Evolutionary conservation across 1,140 invertebrate species (phyloP).

Genomic region (Aethina tumida): DNA sequence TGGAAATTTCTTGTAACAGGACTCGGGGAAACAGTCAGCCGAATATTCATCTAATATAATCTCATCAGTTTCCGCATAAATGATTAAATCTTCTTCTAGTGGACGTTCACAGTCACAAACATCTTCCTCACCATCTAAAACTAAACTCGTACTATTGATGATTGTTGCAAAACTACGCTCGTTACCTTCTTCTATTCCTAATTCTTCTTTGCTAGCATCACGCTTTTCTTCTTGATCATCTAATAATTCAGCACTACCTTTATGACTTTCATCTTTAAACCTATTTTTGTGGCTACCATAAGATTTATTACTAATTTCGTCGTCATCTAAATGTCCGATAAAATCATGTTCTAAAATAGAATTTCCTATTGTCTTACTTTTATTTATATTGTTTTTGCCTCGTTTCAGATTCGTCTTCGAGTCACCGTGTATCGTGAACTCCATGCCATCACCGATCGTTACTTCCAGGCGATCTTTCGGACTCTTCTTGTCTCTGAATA

Average conservation of each 20-base stretch:
- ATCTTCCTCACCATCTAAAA: slow-evolving; percentile 42
- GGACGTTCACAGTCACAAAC: slow-evolving; percentile 49
- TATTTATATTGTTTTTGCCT: slow-evolving; percentile 34
- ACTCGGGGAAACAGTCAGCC: slow-evolving; percentile 84
- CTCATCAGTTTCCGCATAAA: slow-evolving; percentile 51
- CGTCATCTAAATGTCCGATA: slow-evolving; percentile 44
- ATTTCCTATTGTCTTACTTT: slow-evolving; percentile 34
- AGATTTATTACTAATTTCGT: slow-evolving; percentile 79
- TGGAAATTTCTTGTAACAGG: slow-evolving; percentile 77
- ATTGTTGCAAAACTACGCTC: slow-evolving; percentile 37
- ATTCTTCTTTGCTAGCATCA: slow-evolving; percentile 82
- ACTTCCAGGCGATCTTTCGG: slow-evolving; percentile 79
- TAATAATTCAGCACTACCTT: slow-evolving; percentile 71
- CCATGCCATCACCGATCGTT: slow-evolving; percentile 82
- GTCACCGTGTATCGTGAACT: slow-evolving; percentile 76
- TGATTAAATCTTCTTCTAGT: slow-evolving; percentile 44
- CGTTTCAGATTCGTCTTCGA: slow-evolving; percentile 30
- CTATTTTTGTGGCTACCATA: slow-evolving; percentile 87
- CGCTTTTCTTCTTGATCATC: slow-evolving; percentile 80
- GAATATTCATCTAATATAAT: slow-evolving; percentile 72
- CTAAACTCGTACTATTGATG: neutral
- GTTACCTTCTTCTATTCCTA: slow-evolving; percentile 59
- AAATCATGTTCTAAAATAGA: slow-evolving; percentile 34
- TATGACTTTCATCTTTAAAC: slow-evolving; percentile 81
- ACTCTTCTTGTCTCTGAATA: slow-evolving; percentile 77